Conservation (phyloP, 2,888 invertebrate genomes). For the Pyrocoelia pectoralis region DNA sequence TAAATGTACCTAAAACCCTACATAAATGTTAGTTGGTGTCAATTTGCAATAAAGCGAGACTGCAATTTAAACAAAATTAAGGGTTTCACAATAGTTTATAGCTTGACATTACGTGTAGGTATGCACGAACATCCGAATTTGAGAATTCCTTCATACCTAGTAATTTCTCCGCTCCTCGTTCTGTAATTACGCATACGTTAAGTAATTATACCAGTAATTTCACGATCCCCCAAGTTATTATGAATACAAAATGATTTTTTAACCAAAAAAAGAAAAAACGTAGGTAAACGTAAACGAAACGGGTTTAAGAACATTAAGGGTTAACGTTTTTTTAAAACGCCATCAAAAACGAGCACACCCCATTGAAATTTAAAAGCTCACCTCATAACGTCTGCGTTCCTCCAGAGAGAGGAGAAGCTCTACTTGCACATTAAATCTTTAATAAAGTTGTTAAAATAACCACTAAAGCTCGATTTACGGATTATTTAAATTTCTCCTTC, state of each 20-base stretch:
- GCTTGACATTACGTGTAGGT: slow-evolving; percentile 14
- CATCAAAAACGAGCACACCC: slow-evolving; percentile 34
- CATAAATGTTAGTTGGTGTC: no score
- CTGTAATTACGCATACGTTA: slow-evolving; percentile 15
- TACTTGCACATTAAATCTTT: slow-evolving; percentile 31
- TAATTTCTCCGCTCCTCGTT: slow-evolving; percentile 7
- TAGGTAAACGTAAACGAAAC: neutral
- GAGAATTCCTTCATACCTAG: slow-evolving; percentile 2
- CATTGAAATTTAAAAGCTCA: slow-evolving; percentile 30
- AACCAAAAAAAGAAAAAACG: no score
- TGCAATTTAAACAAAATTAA: slow-evolving; percentile 4
- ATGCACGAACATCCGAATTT: slow-evolving; percentile 9
- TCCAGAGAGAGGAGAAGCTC: slow-evolving; percentile 20
- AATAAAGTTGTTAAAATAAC: slow-evolving; percentile 37
- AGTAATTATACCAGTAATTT: slow-evolving; percentile 11
- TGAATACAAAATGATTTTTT: neutral
- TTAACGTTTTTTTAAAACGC: slow-evolving; percentile 4
- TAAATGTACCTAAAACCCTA: no score
- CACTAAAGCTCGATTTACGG: slow-evolving; percentile 29
- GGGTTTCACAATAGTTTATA: slow-evolving; percentile 1
- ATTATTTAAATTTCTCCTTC: slow-evolving; percentile 9
- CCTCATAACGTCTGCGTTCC: slow-evolving; percentile 23
- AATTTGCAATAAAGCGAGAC: no score
- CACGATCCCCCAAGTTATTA: neutral
- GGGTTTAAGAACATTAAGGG: neutral